Conservation (phyloP, 1,140 invertebrate species). For the Frieseomelitta varia region DNA sequence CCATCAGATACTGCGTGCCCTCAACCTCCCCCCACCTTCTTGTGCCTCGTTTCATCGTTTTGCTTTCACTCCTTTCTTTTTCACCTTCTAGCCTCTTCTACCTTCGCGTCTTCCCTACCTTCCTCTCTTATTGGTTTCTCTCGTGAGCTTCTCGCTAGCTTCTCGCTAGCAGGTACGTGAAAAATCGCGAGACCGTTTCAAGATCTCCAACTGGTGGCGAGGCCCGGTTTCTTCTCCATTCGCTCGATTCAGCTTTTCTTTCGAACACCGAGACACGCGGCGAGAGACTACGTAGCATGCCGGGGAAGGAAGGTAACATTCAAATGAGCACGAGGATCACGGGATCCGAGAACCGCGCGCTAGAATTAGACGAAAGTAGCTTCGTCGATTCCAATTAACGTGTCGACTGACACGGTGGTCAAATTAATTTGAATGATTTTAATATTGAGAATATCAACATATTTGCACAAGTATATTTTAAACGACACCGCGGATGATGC, state of each 20-base stretch:
- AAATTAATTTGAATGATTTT: no score
- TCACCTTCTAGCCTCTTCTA: not conserved
- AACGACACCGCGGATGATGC: no score
- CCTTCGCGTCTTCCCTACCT: not conserved
- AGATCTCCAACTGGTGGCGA: conserved; percentile 4
- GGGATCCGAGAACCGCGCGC: not conserved
- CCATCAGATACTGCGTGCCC: conserved; percentile 41
- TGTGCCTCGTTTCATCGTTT: conserved; percentile 11
- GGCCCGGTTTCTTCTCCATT: not conserved
- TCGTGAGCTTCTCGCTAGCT: not conserved
- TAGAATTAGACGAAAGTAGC: not conserved
- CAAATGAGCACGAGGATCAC: not conserved
- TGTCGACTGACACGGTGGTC: no score
- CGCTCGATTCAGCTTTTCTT: not conserved
- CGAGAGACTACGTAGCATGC: not conserved
- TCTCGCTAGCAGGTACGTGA: conserved; percentile 6
- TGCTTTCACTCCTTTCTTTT: not conserved
- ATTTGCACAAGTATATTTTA: no score
- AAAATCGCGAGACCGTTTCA: not conserved
- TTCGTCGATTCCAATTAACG: not conserved
- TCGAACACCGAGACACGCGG: not conserved
- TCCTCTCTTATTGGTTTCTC: not conserved
- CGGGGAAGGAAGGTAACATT: not conserved
- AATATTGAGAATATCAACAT: no score
- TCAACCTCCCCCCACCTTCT: not conserved